Evolutionary conservation across 2,888 invertebrate species (phyloP).

Genomic region (Syritta pipiens): DNA sequence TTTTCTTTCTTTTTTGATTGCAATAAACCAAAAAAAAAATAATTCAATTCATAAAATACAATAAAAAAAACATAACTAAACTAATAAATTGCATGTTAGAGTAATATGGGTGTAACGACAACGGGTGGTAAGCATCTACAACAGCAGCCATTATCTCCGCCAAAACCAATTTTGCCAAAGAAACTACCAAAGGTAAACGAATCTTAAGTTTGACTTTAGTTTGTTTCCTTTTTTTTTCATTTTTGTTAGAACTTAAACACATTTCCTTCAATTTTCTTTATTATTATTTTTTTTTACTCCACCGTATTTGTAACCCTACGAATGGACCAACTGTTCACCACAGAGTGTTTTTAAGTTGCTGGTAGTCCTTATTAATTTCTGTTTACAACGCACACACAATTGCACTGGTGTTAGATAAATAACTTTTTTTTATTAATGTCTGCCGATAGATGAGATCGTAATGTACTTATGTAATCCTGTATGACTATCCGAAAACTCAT

Average conservation of each 20-base stretch:
- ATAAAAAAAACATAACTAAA: constrained; percentile 68
- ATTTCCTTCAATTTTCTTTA: constrained; percentile 9
- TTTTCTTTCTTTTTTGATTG: constrained; percentile 10
- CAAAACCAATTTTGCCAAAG: constrained; percentile 78
- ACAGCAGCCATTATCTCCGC: constrained; percentile 79
- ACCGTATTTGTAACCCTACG: no score
- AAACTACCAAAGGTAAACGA: constrained; percentile 78
- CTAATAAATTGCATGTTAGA: constrained; percentile 70
- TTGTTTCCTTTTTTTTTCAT: constrained; percentile 30
- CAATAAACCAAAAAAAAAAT: constrained; percentile 14
- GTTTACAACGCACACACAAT: constrained; percentile 23
- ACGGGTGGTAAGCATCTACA: constrained; percentile 72
- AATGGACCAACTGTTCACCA: no score
- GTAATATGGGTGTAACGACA: constrained; percentile 69
- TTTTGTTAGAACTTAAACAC: constrained; percentile 2
- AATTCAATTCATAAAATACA: constrained; percentile 54
- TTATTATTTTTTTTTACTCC: constrained; percentile 12
- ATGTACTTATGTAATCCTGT: no score
- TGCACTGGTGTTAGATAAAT: constrained; percentile 19
- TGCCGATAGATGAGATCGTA: no score
- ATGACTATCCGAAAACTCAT: no score
- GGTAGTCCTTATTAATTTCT: constrained; percentile 12
- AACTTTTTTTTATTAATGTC: not conserved
- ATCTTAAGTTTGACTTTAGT: constrained; percentile 1
- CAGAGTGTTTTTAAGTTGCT: constrained; percentile 8